Conservation (phyloP, 2,113 vertebrate genomes). For the Petromus typicus region DNA sequence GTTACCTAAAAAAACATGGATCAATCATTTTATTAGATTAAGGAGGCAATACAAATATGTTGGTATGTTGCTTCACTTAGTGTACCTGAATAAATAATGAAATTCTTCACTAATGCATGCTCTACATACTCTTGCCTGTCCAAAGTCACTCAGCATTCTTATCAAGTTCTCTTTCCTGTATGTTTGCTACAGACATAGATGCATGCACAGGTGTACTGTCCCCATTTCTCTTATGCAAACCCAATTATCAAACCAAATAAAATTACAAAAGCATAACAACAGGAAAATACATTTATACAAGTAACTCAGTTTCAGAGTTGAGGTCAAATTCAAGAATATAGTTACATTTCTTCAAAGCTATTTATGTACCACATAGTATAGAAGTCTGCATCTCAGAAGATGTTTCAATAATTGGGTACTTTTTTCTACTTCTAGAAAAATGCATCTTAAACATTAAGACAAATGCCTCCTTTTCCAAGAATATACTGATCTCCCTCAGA, state of each 20-base stretch:
- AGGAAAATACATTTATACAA: slow-evolving; percentile 56
- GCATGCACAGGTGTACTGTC: slow-evolving; percentile 61
- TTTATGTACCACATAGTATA: slow-evolving; percentile 17
- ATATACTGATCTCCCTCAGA: not conserved
- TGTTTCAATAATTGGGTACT: slow-evolving; percentile 18
- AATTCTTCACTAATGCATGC: slow-evolving; percentile 86
- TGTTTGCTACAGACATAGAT: slow-evolving; percentile 64
- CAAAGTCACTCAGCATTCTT: slow-evolving; percentile 76
- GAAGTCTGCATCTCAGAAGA: slow-evolving; percentile 18
- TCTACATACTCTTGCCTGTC: slow-evolving; percentile 77
- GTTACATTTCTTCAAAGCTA: slow-evolving; percentile 16
- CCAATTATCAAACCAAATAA: slow-evolving; percentile 39
- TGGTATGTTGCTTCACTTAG: slow-evolving; percentile 90
- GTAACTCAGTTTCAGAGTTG: slow-evolving; percentile 45
- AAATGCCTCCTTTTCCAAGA: slow-evolving; percentile 64
- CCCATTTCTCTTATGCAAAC: slow-evolving; percentile 9
- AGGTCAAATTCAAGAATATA: slow-evolving; percentile 33
- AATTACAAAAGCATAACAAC: not conserved
- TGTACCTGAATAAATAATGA: slow-evolving; percentile 90
- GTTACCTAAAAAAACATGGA: slow-evolving; percentile 89
- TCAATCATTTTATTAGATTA: slow-evolving; percentile 90
- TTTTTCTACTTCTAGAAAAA: slow-evolving; percentile 47
- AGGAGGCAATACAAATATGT: slow-evolving; percentile 87
- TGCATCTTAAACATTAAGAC: not conserved
- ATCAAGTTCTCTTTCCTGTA: slow-evolving; percentile 60